phyloP scores from a whole-genome alignment of 1,140 invertebrate species.

The Drosophila tsacasi region DNA sequence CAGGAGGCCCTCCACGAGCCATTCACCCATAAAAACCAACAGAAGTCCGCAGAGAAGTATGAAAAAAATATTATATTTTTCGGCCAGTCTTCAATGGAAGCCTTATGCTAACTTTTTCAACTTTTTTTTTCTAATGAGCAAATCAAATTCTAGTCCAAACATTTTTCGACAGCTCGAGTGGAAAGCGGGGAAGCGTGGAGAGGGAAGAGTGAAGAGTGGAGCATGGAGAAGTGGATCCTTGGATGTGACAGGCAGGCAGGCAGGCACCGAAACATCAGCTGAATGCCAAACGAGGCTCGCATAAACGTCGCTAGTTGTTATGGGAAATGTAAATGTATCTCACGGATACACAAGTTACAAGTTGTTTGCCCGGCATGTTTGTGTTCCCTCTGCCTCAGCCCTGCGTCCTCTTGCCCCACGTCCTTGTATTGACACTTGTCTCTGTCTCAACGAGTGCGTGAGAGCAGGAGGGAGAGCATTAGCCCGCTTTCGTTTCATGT shows the following conservation, averaged over 20 bases:
- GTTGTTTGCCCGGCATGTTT: slow-evolving; percentile 60
- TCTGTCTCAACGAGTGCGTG: slow-evolving; percentile 45
- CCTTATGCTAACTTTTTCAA: slow-evolving; percentile 23
- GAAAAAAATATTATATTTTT: slow-evolving; percentile 18
- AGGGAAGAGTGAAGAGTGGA: not conserved
- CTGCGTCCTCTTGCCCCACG: not conserved
- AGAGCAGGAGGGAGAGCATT: slow-evolving; percentile 8
- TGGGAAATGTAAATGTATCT: slow-evolving; percentile 67
- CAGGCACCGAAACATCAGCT: slow-evolving; percentile 30
- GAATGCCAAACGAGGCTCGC: slow-evolving; percentile 58
- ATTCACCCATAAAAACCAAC: slow-evolving; percentile 16
- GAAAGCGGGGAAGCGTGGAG: not conserved
- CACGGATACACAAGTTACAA: slow-evolving; percentile 63
- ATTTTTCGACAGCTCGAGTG: slow-evolving; percentile 20
- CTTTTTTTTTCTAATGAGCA: slow-evolving; percentile 29
- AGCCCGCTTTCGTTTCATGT: slow-evolving; percentile 29
- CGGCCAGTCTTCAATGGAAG: slow-evolving; percentile 6
- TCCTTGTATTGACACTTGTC: slow-evolving; percentile 49
- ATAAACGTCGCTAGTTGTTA: slow-evolving; percentile 63
- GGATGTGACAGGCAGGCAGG: slow-evolving; percentile 18
- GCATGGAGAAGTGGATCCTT: slow-evolving; percentile 1
- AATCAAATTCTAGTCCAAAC: slow-evolving; percentile 31
- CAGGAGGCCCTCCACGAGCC: not conserved
- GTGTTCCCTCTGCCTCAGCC: slow-evolving; percentile 8
- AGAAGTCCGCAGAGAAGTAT: slow-evolving; percentile 13